phyloP scores from a whole-genome alignment of 2,113 vertebrate species.

The Strix uralensis region DNA sequence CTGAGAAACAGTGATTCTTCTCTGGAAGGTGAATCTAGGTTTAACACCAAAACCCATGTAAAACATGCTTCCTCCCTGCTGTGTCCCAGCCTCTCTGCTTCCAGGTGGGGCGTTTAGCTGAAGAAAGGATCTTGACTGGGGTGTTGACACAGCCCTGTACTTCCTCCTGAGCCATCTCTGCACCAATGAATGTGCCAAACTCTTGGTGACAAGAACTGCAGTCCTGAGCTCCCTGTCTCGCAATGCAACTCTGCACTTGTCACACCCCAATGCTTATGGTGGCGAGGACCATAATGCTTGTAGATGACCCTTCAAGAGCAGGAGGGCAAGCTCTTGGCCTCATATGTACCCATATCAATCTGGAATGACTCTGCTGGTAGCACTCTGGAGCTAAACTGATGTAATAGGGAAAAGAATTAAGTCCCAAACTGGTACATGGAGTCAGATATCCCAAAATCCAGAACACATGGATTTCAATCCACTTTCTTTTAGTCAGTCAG shows the following conservation, averaged over 20 bases:
- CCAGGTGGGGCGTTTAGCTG: rapidly evolving
- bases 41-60: neutral
- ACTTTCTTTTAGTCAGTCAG: neutral
- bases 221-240: neutral
- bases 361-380: neutral
- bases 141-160: neutral
- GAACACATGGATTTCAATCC: neutral
- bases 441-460: neutral
- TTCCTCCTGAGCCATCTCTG: neutral
- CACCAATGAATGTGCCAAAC: neutral
- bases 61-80: neutral
- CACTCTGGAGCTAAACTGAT: neutral
- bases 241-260: neutral
- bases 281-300: neutral
- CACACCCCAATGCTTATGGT: rapidly evolving
- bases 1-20: neutral
- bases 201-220: neutral
- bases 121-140: neutral
- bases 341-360: neutral
- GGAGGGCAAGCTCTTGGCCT: neutral
- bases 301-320: neutral
- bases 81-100: neutral
- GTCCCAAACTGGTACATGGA: rapidly evolving
- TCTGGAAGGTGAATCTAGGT: neutral
- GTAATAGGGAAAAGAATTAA: neutral